These are phyloP conservation scores for Phaenicophaeus curvirostris DNA, from an alignment of 2,797 vertebrate genomes.

Conservation along the genomic window DNA sequence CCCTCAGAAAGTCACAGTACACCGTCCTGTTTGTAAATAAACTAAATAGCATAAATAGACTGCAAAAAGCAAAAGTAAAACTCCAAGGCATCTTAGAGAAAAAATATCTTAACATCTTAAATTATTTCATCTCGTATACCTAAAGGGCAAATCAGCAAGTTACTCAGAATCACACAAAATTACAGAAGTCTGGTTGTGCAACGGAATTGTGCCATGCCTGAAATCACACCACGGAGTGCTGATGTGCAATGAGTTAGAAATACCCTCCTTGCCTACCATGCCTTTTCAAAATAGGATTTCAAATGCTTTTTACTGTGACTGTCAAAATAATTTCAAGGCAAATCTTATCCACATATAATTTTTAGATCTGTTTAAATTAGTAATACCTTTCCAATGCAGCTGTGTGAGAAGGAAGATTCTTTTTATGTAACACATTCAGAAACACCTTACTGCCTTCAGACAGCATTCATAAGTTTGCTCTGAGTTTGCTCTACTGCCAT, in stretches of 20 bases:
- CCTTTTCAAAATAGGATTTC: background rate
- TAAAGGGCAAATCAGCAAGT: background rate
- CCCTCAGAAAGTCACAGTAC: background rate
- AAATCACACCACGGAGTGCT: background rate
- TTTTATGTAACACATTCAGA: background rate
- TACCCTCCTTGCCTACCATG: background rate
- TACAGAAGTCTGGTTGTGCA: background rate
- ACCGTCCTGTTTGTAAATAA: background rate
- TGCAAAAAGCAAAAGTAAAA: background rate
- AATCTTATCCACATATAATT: background rate
- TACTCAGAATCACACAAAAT: background rate
- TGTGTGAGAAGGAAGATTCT: background rate
- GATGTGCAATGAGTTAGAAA: background rate
- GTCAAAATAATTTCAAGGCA: background rate
- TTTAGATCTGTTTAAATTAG: background rate
- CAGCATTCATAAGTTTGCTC: conserved; percentile 6
- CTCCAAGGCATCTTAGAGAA: background rate
- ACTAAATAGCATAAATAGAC: background rate
- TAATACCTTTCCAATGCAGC: background rate
- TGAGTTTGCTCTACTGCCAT: background rate
- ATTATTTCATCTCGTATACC: background rate
- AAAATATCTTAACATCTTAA: background rate
- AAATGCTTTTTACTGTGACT: rapidly evolving
- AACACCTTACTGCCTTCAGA: background rate
- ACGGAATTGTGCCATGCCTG: background rate